Conservation (phyloP, 2,797 vertebrate genomes). For the Malurus splendens region DNA sequence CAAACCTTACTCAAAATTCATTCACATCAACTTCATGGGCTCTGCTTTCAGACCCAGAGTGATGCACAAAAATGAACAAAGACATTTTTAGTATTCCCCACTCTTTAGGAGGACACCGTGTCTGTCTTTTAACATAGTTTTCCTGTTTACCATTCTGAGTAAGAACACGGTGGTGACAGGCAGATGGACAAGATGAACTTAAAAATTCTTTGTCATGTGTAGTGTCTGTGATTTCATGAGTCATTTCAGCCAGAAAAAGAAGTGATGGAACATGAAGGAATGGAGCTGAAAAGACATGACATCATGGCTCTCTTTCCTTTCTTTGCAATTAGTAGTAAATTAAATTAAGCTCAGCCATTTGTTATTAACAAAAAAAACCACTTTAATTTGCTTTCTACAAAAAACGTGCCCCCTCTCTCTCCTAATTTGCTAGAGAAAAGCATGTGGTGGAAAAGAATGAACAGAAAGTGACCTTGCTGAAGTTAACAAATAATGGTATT, state of each 20-base stretch:
- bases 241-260: constrained; percentile 7
- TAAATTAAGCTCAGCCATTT: neutral
- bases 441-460: neutral
- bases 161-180: neutral
- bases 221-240: constrained; percentile 1
- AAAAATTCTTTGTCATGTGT: constrained; percentile 2
- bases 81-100: neutral
- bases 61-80: neutral
- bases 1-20: neutral
- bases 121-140: neutral
- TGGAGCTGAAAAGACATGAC: constrained; percentile 7
- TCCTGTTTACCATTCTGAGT: neutral
- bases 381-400: constrained; percentile 7
- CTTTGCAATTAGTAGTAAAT: constrained; percentile 21
- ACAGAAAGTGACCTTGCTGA: neutral
- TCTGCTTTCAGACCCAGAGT: neutral
- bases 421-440: neutral
- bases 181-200: neutral
- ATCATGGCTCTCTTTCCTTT: constrained; percentile 18
- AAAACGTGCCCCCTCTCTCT: neutral
- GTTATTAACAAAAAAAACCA: neutral
- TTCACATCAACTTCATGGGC: accelerated
- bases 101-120: neutral
- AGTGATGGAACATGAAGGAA: neutral
- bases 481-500: neutral